Conservation (phyloP, 1,140 invertebrate species). For the Paracyclopina nana region DNA sequence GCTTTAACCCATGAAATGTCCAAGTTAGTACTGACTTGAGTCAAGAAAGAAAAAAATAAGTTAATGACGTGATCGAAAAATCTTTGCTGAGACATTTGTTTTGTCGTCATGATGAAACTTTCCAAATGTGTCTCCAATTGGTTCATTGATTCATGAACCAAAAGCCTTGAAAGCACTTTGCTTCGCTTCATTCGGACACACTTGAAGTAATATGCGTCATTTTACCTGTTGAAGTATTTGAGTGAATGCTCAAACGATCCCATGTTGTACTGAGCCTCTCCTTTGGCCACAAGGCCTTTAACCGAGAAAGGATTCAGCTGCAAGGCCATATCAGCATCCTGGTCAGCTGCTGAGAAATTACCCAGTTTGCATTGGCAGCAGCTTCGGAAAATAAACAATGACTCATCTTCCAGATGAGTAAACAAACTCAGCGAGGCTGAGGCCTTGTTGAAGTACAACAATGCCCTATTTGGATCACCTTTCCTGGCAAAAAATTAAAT, state of each 20-base stretch:
- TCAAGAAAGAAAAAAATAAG: no score
- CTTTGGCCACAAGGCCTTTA: neutral
- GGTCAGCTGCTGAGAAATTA: neutral
- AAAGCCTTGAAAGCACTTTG: no score
- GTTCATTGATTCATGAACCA: no score
- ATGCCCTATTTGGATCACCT: neutral
- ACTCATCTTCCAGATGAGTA: no score
- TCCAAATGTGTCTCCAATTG: no score
- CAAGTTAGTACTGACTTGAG: no score
- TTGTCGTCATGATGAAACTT: no score
- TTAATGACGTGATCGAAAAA: neutral
- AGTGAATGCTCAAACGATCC: neutral
- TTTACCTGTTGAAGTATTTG: constrained; percentile 2
- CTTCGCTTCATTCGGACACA: no score
- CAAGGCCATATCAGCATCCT: neutral
- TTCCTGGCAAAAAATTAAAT: no score
- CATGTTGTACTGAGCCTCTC: neutral
- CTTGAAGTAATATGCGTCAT: no score
- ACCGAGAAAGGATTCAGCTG: neutral
- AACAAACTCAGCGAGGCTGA: neutral
- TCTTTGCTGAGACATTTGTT: no score
- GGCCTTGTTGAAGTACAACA: neutral
- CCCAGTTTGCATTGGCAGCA: neutral
- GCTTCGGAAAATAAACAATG: neutral
- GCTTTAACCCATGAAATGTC: no score